Evolutionary conservation across 1,140 invertebrate genomes (phyloP), one percentile per base, ranked within the genome.

Genomic region (Telenomus remus): DNA sequence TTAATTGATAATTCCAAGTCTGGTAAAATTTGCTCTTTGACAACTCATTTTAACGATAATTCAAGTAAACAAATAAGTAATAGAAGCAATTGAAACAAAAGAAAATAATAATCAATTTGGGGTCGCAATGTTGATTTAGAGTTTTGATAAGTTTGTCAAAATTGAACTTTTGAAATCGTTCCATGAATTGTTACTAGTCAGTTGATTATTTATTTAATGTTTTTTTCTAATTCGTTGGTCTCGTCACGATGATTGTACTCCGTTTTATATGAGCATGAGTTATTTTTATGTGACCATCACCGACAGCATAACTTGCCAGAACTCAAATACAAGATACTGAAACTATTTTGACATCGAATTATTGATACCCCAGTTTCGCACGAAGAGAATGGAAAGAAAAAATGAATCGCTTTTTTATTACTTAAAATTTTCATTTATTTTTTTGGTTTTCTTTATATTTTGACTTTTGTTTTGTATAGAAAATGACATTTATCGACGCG

Each of bases 281-380:
- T 76, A 70, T 61, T 70, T 76, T 76, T 69, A 70, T 76, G 65
- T 76, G 65, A 76, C 60, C 57, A 65, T 70, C 46, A 61, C 66
- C 55, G 54, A 76, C 70, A 56, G 60, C 65, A 76, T 70, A 65
- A 76, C 66, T 76, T 76, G 73, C 73, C 73, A 76, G 66, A 61
- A 65, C 55, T 76, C 49, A 76, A 76, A 76, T 76, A 76, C 54
- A 76, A 76, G 56, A 70, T 70, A 60, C 60, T 76, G 56, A 76
- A 76, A 76, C 54, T 66, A 70, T 15, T 60, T 54, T 70, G 55
- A 76, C 37, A 70, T 70, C 16, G 16, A 70, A 57, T 76, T 70
- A 76, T 70, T 76, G 50, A 66, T 70, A 65, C 48, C 72, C 72
- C 43, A 68, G 53, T 5, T 54, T 56, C 49, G 50, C 11, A 13